These are phyloP conservation scores for Anticlea derivata DNA, from an alignment of 2,888 invertebrate species.

Conservation along the genomic window DNA sequence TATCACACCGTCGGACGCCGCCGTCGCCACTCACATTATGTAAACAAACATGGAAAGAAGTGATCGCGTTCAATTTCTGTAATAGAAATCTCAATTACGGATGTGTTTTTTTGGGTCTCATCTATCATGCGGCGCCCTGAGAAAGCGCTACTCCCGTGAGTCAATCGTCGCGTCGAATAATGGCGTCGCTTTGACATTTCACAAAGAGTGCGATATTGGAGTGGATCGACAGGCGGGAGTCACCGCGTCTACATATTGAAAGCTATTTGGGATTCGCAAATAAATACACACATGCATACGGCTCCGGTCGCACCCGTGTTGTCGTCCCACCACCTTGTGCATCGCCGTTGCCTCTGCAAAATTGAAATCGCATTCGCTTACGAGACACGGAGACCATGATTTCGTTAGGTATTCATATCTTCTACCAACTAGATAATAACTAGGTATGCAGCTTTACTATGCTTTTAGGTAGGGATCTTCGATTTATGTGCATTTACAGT, in stretches of 20 bases:
- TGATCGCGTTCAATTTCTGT: slow-evolving; percentile 75
- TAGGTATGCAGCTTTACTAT: background rate
- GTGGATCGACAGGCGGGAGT: slow-evolving; percentile 78
- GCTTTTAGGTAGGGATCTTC: background rate
- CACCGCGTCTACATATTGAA: slow-evolving; percentile 80
- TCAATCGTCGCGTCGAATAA: slow-evolving; percentile 74
- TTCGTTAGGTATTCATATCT: slow-evolving; percentile 48
- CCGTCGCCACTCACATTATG: slow-evolving; percentile 76
- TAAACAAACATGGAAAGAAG: slow-evolving; percentile 78
- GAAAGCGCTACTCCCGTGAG: slow-evolving; percentile 63
- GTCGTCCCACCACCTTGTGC: slow-evolving; percentile 59
- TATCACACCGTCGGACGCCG: slow-evolving; percentile 52
- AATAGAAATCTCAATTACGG: slow-evolving; percentile 83
- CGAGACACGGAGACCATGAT: slow-evolving; percentile 57
- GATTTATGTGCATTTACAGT: no score
- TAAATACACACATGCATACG: slow-evolving; percentile 76
- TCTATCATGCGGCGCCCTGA: slow-evolving; percentile 75
- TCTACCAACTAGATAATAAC: slow-evolving; percentile 5
- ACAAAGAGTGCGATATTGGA: slow-evolving; percentile 76
- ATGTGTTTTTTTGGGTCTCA: slow-evolving; percentile 78
- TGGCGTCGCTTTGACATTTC: slow-evolving; percentile 73
- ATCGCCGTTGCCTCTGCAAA: slow-evolving; percentile 66
- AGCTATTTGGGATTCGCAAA: slow-evolving; percentile 80
- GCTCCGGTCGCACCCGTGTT: slow-evolving; percentile 45
- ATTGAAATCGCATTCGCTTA: slow-evolving; percentile 78